Conservation (phyloP, 2,113 vertebrate species). For the Microtus montanus region DNA sequence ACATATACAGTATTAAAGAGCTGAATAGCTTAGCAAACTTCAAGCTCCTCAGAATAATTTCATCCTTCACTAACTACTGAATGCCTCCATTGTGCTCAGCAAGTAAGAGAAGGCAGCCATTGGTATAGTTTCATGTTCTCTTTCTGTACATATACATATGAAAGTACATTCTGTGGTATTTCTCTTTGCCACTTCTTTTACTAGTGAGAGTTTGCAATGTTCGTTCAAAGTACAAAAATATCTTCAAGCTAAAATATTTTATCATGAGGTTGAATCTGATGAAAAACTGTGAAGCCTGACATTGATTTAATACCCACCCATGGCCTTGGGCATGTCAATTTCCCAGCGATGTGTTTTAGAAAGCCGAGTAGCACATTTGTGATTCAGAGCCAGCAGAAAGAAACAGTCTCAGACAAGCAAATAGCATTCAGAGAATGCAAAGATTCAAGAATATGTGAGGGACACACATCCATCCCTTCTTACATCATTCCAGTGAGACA, state of each 20-base stretch:
- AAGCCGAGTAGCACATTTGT: slow-evolving; percentile 42
- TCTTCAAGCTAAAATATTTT: slow-evolving; percentile 52
- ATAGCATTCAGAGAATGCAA: slow-evolving; percentile 34
- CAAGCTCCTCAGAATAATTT: background rate
- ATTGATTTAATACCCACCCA: slow-evolving; percentile 49
- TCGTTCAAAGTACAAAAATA: slow-evolving; percentile 60
- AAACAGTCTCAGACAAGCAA: slow-evolving; percentile 38
- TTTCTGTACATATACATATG: background rate
- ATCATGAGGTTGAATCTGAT: background rate
- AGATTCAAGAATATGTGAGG: background rate
- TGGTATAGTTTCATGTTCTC: background rate
- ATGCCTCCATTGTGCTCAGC: background rate
- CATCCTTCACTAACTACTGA: background rate
- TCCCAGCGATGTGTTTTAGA: background rate
- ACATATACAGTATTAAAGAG: background rate
- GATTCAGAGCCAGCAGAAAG: slow-evolving; percentile 55
- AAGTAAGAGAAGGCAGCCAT: background rate
- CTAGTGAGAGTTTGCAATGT: slow-evolving; percentile 57
- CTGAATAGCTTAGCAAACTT: background rate
- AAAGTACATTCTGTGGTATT: background rate
- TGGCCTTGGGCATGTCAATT: slow-evolving; percentile 43
- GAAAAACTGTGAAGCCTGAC: slow-evolving; percentile 46
- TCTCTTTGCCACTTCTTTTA: slow-evolving; percentile 36
- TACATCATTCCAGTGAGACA: background rate
- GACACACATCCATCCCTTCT: background rate